A percentile compares a stretch with the other conserved stretches of the same genome.
phyloP scores from a whole-genome alignment of 2,888 invertebrate species.

The Synergus gifuensis region DNA sequence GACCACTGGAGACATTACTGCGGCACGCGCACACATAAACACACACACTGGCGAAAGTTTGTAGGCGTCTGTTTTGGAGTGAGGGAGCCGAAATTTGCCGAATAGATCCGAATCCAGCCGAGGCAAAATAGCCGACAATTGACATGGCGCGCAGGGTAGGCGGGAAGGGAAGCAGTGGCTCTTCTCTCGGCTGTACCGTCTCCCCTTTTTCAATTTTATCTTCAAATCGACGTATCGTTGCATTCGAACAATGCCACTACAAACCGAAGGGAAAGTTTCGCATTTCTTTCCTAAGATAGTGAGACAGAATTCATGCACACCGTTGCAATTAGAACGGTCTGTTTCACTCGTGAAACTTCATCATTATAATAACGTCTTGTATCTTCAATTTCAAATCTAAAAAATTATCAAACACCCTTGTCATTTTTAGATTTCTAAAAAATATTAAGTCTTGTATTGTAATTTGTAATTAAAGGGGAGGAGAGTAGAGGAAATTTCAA shows the following conservation, averaged over 20 bases:
- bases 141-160: conserved; percentile 65
- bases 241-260: conserved; percentile 50
- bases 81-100: neutral
- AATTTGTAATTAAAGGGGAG: neutral
- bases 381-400: neutral
- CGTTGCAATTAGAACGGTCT: conserved; percentile 56
- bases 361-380: neutral
- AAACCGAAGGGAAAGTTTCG: conserved; percentile 52
- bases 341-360: conserved; percentile 43
- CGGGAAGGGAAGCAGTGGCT: conserved; percentile 62
- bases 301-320: conserved; percentile 37
- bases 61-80: conserved; percentile 53
- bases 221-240: conserved; percentile 62
- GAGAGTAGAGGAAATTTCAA: neutral
- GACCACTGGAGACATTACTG: conserved; percentile 12
- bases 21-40: neutral
- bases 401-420: neutral
- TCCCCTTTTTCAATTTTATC: conserved; percentile 74
- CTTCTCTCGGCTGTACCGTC: conserved; percentile 73
- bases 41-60: conserved; percentile 44
- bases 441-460: neutral
- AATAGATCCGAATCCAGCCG: conserved; percentile 63
- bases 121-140: conserved; percentile 73
- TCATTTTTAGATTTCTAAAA: neutral
- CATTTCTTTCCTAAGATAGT: conserved; percentile 40